A percentile compares a stretch with the other conserved stretches of the same genome.
Evolutionary conservation across 2,113 vertebrate genomes (phyloP).

Genomic region (Silurus glanis): DNA sequence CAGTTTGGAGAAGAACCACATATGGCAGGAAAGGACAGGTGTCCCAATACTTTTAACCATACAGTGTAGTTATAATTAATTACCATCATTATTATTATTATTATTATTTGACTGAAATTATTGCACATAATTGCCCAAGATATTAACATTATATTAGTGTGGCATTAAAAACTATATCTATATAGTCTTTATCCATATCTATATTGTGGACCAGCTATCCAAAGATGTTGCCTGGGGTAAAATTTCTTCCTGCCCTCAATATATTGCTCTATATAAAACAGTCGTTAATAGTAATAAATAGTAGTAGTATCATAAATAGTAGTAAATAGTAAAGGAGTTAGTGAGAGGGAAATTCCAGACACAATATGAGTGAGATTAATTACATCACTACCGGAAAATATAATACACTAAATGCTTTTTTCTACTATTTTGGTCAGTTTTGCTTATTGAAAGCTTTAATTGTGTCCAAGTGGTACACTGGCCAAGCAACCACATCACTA

Average conservation of each 20-base stretch:
- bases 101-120: too few relatives aligned
- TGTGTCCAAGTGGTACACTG: background rate
- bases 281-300: background rate
- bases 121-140: too few relatives aligned
- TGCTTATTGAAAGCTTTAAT: background rate
- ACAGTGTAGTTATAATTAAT: too few relatives aligned
- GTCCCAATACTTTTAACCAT: too few relatives aligned
- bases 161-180: too few relatives aligned
- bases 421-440: background rate
- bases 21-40: too few relatives aligned
- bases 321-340: background rate
- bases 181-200: too few relatives aligned
- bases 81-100: too few relatives aligned
- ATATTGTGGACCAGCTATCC: too few relatives aligned
- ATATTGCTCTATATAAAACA: constrained; percentile 4
- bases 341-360: background rate
- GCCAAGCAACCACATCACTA: background rate
- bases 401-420: background rate
- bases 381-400: background rate
- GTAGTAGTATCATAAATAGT: background rate
- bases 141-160: too few relatives aligned
- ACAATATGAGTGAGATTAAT: background rate
- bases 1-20: too few relatives aligned
- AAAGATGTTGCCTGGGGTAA: background rate
- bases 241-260: background rate